Evolutionary conservation across 2,113 vertebrate genomes (phyloP).

Genomic region (Salvelinus sp.): DNA sequence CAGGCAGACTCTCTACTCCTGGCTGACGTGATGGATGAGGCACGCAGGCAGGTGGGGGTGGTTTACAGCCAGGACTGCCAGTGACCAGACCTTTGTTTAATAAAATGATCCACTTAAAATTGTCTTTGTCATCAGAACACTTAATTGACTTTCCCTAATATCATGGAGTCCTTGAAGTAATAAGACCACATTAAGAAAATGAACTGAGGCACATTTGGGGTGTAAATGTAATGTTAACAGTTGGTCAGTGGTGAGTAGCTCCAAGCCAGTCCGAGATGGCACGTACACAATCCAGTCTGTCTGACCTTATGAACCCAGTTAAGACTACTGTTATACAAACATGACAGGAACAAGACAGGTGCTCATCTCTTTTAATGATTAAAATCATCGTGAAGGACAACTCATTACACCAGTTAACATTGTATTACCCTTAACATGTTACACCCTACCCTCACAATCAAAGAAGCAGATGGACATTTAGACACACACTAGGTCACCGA

Average conservation of each 20-base stretch:
- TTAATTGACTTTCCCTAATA: background rate
- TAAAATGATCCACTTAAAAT: background rate
- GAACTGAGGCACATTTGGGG: background rate
- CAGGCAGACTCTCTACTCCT: slow-evolving; percentile 79
- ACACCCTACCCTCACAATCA: slow-evolving; percentile 62
- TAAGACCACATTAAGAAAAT: background rate
- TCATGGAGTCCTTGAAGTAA: background rate
- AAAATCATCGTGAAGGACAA: slow-evolving; percentile 58
- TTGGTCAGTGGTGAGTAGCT: background rate
- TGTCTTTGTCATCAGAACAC: too few relatives aligned
- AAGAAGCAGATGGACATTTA: slow-evolving; percentile 58
- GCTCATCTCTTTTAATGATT: slow-evolving; percentile 69
- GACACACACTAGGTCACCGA: slow-evolving; percentile 42
- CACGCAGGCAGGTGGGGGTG: slow-evolving; percentile 75
- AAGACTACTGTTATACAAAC: background rate
- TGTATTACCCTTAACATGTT: slow-evolving; percentile 4
- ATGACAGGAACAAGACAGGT: slow-evolving; percentile 32
- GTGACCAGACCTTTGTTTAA: slow-evolving; percentile 31
- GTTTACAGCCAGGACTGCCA: slow-evolving; percentile 73
- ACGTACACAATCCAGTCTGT: too few relatives aligned
- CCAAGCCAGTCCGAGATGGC: too few relatives aligned
- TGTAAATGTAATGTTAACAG: background rate
- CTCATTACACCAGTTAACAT: slow-evolving; percentile 52
- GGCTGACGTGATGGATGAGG: slow-evolving; percentile 79
- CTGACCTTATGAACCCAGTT: too few relatives aligned